A percentile compares a stretch with the other conserved stretches of the same genome.
Evolutionary conservation across 2,888 invertebrate species (phyloP).

Genomic region (Lomographa bimaculata): DNA sequence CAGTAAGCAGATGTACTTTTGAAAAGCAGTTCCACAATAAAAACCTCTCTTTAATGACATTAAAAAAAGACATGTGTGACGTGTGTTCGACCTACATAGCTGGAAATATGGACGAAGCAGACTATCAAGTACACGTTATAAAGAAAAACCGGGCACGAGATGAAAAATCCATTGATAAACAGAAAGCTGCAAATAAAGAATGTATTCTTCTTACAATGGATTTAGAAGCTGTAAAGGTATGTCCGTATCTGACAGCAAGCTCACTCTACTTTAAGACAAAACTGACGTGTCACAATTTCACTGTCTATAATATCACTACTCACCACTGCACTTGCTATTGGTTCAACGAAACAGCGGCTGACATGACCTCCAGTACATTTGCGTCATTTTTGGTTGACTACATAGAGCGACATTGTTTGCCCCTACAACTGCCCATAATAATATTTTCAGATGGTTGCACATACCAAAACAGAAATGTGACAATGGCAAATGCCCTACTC

Average conservation of each 20-base stretch:
- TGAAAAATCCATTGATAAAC: slow-evolving; percentile 33
- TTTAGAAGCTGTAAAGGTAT: slow-evolving; percentile 33
- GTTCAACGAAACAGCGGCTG: slow-evolving; percentile 32
- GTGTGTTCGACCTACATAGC: slow-evolving; percentile 22
- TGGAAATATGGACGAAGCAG: slow-evolving; percentile 14
- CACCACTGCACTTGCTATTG: slow-evolving; percentile 32
- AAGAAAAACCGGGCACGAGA: slow-evolving; percentile 25
- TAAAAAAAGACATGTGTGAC: slow-evolving; percentile 39
- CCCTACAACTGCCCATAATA: slow-evolving; percentile 15
- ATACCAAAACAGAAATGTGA: slow-evolving; percentile 11
- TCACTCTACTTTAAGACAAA: slow-evolving; percentile 31
- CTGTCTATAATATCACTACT: slow-evolving; percentile 27
- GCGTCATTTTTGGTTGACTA: slow-evolving; percentile 33
- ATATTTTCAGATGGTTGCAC: slow-evolving; percentile 13
- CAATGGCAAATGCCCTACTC: slow-evolving; percentile 11
- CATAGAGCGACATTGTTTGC: slow-evolving; percentile 21
- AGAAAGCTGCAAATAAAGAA: slow-evolving; percentile 21
- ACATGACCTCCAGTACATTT: slow-evolving; percentile 33
- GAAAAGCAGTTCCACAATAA: slow-evolving; percentile 35
- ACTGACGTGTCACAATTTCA: slow-evolving; percentile 35
- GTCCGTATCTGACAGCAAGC: slow-evolving; percentile 26
- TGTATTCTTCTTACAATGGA: slow-evolving; percentile 33
- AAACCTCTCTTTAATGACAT: slow-evolving; percentile 32
- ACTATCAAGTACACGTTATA: slow-evolving; percentile 1
- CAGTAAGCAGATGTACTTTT: slow-evolving; percentile 30